These are phyloP conservation scores for Cyanoramphus novaezelandiae DNA, from an alignment of 2,113 vertebrate species.

Conservation along the genomic window DNA sequence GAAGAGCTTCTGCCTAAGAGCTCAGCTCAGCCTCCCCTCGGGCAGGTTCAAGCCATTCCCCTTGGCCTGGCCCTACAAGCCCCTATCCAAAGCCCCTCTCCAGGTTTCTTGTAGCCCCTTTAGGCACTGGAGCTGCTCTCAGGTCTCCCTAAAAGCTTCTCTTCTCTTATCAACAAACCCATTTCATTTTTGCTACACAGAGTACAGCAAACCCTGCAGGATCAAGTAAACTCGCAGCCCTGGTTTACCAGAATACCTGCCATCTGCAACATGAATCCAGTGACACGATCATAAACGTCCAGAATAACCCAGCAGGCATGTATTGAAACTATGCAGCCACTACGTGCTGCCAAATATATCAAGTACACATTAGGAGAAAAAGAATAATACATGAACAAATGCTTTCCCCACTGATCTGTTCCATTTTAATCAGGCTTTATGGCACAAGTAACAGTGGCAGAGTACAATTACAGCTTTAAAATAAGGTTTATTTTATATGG, in stretches of 20 bases:
- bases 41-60: background rate
- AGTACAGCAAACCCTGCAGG: background rate
- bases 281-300: background rate
- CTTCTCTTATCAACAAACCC: background rate
- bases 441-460: background rate
- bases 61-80: background rate
- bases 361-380: background rate
- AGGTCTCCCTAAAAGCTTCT: background rate
- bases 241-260: background rate
- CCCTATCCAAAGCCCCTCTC: background rate
- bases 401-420: background rate
- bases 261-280: background rate
- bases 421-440: background rate
- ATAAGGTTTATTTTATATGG: background rate
- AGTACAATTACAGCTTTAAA: background rate
- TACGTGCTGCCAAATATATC: background rate
- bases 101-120: background rate
- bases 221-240: background rate
- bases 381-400: background rate
- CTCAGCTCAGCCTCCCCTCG: too few species aligned
- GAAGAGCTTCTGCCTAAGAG: too few species aligned
- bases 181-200: background rate
- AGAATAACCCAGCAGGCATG: background rate
- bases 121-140: background rate
- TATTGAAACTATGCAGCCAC: background rate